A percentile compares a stretch with the other conserved stretches of the same genome.
phyloP scores from a whole-genome alignment of 2,113 vertebrate genomes.

The Agapornis roseicollis region DNA sequence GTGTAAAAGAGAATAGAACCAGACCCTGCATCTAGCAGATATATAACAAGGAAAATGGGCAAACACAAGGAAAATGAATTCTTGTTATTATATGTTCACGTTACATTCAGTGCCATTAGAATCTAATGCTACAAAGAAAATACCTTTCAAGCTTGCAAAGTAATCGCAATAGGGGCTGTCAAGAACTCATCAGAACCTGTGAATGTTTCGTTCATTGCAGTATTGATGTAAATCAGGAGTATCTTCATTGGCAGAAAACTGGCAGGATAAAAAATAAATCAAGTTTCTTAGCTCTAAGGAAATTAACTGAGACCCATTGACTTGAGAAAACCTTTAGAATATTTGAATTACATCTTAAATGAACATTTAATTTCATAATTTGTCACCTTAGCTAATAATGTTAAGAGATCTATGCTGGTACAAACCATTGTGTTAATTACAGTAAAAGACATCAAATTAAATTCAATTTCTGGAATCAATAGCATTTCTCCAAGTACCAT shows the following conservation, averaged over 20 bases:
- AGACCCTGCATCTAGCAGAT: constrained; percentile 19
- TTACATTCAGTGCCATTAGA: constrained; percentile 51
- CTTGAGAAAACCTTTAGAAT: constrained; percentile 58
- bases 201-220: constrained; percentile 1
- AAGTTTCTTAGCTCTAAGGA: neutral
- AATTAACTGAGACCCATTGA: constrained; percentile 60
- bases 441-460: constrained; percentile 75
- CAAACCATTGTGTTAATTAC: constrained; percentile 74
- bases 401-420: constrained; percentile 69
- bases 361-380: constrained; percentile 75
- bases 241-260: neutral
- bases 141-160: constrained; percentile 46
- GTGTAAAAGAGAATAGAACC: constrained; percentile 46
- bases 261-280: neutral
- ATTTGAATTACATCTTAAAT: constrained; percentile 69
- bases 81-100: constrained; percentile 18
- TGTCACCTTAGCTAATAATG: constrained; percentile 70
- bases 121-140: constrained; percentile 52
- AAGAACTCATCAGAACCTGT: constrained; percentile 33
- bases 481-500: constrained; percentile 65
- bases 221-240: neutral
- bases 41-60: constrained; percentile 18
- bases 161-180: neutral
- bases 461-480: constrained; percentile 76
- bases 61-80: constrained; percentile 28